Base-by-base conservation (phyloP, 2,888 invertebrate species). In the Drosophila anomalata region DNA sequence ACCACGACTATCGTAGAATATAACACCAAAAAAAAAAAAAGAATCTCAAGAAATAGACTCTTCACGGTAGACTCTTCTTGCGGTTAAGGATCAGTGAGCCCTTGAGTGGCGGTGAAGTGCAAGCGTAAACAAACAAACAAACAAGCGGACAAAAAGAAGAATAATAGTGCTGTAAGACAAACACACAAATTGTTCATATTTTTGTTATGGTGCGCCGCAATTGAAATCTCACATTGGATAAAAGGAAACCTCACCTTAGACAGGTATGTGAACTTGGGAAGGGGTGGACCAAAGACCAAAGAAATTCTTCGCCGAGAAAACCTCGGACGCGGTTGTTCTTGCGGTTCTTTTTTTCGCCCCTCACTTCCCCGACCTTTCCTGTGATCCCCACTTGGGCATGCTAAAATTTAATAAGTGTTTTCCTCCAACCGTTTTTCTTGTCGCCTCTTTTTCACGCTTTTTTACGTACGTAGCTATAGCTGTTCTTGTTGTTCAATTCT, bases 391-490 rank as follows among this genome's bases (percentile, higher is more conserved):
- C 58, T 76, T 85, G 75, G 72, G 83, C 77, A 73, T 76, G 78
- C 72, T 71, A 73, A 86, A 83, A 87, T 83, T 82, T 87, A 83
- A 87, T 82, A 83, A 87, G 80, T 72, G 76, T 73, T 86, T 86
- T 75, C 81, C 75, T 63, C 75, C 79, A 82, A 86, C 82, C 77
- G 83, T 82, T 87, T 72, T 81, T 79, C 73, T 63, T 63, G 65
- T 68, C 65, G 65, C 58, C 69, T 51, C 61, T 75, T 72, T 78
- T 58, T 68, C 68, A 68, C 72, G 74, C 51, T 67, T 71, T 62
- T 62, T 70, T 50, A 41, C 60, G 42, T 48, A 48, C 44, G 12
- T 65, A 24, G 22, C 22, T 24, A 55, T 24, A 55, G 65, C 46
- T 42, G 53, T 62, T 71, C 56, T 74, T 68, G 66, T 71, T 51